Evolutionary conservation across 2,797 vertebrate genomes (phyloP), one percentile per base, ranked within the genome.

Genomic region (Sternotherus odoratus): DNA sequence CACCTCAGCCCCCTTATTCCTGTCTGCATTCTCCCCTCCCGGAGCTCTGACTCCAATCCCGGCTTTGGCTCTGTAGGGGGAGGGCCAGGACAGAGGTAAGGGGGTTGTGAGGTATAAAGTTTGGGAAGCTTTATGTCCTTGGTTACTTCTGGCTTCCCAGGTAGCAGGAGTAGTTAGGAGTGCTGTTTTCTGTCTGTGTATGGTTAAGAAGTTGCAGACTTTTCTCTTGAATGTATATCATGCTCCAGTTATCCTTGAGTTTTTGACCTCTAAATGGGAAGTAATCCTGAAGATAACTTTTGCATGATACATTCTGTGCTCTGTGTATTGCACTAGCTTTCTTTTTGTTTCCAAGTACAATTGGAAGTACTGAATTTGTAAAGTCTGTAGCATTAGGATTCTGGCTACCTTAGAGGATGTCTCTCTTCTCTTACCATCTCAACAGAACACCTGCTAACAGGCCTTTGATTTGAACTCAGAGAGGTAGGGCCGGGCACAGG

Each of bases 391-490:
- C 39, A 72, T 72, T 39, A 72, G 66, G 36, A 79, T 89, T 48
- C 78, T 66, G 84, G 43, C 12, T 89, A 90, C 94, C 88, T 95
- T 93, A 30, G 39, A 86, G 69, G 16, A 75, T 85, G 30, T 51
- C 12, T 83, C 56, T 84, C 11, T 50, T 30, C 90, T 94, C 90
- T 93, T 21, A 1, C 15, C 19, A 53, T 92, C 86, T 75, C 94
- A 86, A 92, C 94, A 94, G 92, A 92, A 95, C 87, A 93, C 91
- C 87, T 92, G 94, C 96, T 36, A 74, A 60, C 36, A 91, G 49
- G 17, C 82, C 89, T 96, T 96, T 95, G 87, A 89, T 80, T 95
- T 57, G 95, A 94, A 53, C 86, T 94, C 89, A 90, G 82, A 84
- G 56, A 57, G 56, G 26, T 57, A 30, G 26, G 56, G 28, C 56